Conservation (phyloP, 2,797 vertebrate genomes). For the Melanitta fusca region DNA sequence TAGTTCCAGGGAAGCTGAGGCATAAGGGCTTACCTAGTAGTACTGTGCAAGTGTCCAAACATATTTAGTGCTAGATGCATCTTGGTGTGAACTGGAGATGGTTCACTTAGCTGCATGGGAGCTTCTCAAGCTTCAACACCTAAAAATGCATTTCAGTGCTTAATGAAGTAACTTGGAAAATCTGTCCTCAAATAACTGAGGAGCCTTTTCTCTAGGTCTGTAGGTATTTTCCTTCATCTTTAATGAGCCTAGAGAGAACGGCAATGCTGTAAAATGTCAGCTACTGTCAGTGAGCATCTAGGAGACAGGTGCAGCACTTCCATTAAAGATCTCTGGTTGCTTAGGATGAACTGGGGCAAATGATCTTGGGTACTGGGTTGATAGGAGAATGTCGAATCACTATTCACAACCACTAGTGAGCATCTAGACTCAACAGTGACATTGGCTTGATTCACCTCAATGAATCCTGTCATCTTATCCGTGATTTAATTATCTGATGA, state of each 20-base stretch:
- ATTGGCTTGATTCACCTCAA: neutral
- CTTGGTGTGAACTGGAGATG: neutral
- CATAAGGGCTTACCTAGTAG: neutral
- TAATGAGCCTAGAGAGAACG: neutral
- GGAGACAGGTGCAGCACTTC: neutral
- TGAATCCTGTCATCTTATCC: neutral
- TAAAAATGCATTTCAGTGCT: neutral
- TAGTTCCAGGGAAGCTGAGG: neutral
- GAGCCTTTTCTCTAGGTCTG: neutral
- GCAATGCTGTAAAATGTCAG: neutral
- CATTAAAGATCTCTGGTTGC: neutral
- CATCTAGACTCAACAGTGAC: neutral
- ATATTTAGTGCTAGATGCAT: neutral
- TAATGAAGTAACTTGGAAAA: neutral
- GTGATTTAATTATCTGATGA: neutral
- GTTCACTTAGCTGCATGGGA: neutral
- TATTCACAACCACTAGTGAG: neutral
- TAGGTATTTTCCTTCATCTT: neutral
- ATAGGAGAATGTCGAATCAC: neutral
- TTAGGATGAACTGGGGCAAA: neutral
- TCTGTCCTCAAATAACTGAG: neutral
- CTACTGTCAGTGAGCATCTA: neutral
- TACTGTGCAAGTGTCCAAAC: neutral
- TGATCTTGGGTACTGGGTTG: neutral
- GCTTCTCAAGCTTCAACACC: neutral